A percentile compares a stretch with the other conserved stretches of the same genome.
Evolutionary conservation across 2,113 vertebrate species (phyloP).

Genomic region (Chunga burmeisteri): DNA sequence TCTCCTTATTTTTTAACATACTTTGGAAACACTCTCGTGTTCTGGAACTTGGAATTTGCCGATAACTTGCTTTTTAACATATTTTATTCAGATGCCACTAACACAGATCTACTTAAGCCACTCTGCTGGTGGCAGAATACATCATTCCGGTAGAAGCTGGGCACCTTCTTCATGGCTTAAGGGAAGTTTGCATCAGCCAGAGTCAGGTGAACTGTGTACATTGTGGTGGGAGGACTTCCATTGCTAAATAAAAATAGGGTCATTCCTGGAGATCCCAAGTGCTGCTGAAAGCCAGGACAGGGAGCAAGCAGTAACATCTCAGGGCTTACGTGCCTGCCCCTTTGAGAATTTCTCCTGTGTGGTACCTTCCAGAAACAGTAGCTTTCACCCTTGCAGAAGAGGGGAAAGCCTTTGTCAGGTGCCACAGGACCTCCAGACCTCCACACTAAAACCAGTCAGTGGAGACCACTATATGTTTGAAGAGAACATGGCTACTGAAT

Average conservation of each 20-base stretch:
- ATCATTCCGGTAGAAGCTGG: neutral
- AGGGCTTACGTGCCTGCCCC: accelerated
- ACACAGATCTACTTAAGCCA: neutral
- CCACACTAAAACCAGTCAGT: neutral
- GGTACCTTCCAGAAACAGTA: neutral
- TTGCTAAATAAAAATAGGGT: neutral
- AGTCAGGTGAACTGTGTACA: neutral
- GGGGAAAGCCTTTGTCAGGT: neutral
- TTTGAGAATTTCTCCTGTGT: neutral
- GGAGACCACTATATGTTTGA: neutral
- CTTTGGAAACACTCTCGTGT: neutral
- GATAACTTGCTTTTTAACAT: neutral
- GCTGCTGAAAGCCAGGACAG: neutral
- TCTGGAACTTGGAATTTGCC: neutral
- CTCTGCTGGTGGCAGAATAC: neutral
- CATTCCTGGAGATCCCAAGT: neutral
- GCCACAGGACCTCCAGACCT: neutral
- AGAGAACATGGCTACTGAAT: neutral
- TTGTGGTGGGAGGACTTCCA: neutral
- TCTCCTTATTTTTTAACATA: neutral
- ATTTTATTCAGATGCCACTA: neutral
- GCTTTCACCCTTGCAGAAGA: neutral
- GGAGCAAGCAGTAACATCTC: neutral
- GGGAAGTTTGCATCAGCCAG: neutral
- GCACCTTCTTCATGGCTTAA: neutral